Conservation (phyloP, 2,888 invertebrate species). For the Neoascia interrupta region DNA sequence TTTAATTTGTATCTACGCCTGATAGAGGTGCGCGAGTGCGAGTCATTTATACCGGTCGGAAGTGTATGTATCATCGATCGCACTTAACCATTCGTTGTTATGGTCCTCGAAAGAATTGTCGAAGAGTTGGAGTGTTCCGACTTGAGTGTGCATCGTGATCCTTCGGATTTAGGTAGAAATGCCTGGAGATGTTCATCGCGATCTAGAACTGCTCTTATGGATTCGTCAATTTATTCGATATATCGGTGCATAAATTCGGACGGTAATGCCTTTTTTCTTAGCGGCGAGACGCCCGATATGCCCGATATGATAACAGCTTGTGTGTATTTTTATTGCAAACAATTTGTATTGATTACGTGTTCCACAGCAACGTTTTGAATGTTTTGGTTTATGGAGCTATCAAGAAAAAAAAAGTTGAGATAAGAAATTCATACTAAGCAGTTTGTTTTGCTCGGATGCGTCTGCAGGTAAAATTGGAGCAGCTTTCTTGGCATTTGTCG, state of each 20-base stretch:
- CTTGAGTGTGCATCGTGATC: not conserved
- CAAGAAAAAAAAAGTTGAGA: not conserved
- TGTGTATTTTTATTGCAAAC: not conserved
- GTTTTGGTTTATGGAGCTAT: not conserved
- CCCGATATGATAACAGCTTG: not conserved
- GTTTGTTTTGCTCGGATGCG: not conserved
- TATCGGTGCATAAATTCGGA: conserved; percentile 26
- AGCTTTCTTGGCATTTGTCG: not conserved
- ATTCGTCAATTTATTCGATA: conserved; percentile 34
- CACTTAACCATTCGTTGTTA: too few species aligned
- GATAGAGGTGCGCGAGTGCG: conserved; percentile 10
- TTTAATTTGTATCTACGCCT: not conserved
- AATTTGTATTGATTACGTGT: not conserved
- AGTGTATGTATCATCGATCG: too few species aligned
- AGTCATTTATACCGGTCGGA: too few species aligned
- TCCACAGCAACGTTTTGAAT: too few species aligned
- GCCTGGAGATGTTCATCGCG: not conserved
- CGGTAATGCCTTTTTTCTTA: conserved; percentile 21
- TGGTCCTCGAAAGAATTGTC: not conserved
- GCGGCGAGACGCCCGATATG: too few species aligned
- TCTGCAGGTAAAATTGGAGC: not conserved
- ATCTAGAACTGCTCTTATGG: not conserved
- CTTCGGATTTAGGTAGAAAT: not conserved
- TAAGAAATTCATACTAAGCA: not conserved
- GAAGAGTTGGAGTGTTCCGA: not conserved